Evolutionary conservation across 2,888 invertebrate genomes (phyloP), one percentile per base, ranked within the genome.

Genomic region (Lutraria lutraria): DNA sequence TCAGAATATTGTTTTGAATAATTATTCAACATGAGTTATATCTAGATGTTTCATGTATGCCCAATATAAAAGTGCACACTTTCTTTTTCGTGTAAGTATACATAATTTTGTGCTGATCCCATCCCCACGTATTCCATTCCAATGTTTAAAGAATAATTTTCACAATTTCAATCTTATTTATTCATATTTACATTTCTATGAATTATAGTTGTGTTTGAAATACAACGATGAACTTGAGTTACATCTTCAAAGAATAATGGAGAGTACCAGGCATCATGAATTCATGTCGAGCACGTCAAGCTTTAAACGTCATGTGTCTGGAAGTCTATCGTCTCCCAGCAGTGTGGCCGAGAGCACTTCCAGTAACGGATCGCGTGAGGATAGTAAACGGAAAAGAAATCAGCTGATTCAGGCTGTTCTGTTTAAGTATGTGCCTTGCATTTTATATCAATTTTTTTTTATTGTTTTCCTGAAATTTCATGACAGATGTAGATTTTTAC

Each of bases 141-240:
- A n/a, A n/a, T n/a, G n/a, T n/a, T n/a, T n/a, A n/a, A n/a, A n/a
- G n/a, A n/a, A n/a, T 54, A 54, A 54, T 2, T 56, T 56, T 21
- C 56, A 56, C 6, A 43, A 25, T n/a, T 2, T 21, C 15, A 21
- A 21, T 63, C 2, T 63, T 63, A 21, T 63, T 63, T 16, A 21
- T 3, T 56, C 3, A 12, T 56, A 56, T 15, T 29, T 72, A 72
- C 31, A 29, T 60, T 56, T 43, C 4, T 43, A 43, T 43, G n/a
- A n/a, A 68, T 68, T 68, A 12, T 81, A 91, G 91, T 76, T 88
- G 34, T 89, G 91, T 60, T 72, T 89, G 53, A 68, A 88, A 34
- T 91, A 88, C 52, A 54, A 91, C 43, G 84, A 86, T 63, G 85
- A 86, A 63, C 52, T 91, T 2, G 63, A 83, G 21, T 60, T 89